Evolutionary conservation across 2,113 vertebrate genomes (phyloP), one percentile per base, ranked within the genome.

Genomic region (Sebastes schlegelii): DNA sequence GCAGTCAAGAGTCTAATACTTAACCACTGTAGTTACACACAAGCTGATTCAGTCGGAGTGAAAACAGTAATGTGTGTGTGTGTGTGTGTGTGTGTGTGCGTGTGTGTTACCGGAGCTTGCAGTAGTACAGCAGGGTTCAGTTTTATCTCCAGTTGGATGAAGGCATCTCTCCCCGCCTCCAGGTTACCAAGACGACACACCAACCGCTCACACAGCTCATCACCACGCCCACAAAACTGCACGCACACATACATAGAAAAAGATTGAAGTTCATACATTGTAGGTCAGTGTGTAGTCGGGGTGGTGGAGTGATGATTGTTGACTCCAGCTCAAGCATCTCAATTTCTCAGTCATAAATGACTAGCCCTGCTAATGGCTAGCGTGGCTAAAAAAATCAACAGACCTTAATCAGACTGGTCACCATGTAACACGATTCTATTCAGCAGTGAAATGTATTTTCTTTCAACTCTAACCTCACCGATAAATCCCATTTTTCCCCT

Each of bases 131-230:
- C 86, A 40, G 97, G 96, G 82, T 97, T 97, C 51, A 97, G 95
- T 88, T 95, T 96, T 69, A 97, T 81, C 6, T 96, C 95, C 82
- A 99, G 73, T 3, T 96, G 95, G 75, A 99, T 82, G 8, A 91
- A 96, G 13, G 91, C 96, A 77, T 97, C 97, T 88, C 94, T 97
- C 19, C 97, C 97, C 21, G 88, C 94, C 69, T 99, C 97, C 95
- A 99, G 91, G 83, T 95, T 95, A 64, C 97, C 97, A 8, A 99
- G 95, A 65, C 89, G 92, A 91, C 98, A 99, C 55, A 94, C 51
- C 85, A 99, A 87, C 67, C 71, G 90, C 90, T 97, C 95, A 89
- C 98, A 99, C 45, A 96, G 70, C 13, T 66, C 74, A 74, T 99
- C 97, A 1, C 80, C 74, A 74, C 89, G 94, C 70, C 93, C 94